Evolutionary conservation across 2,888 invertebrate species (phyloP).

Genomic region (Halictus ligatus): DNA sequence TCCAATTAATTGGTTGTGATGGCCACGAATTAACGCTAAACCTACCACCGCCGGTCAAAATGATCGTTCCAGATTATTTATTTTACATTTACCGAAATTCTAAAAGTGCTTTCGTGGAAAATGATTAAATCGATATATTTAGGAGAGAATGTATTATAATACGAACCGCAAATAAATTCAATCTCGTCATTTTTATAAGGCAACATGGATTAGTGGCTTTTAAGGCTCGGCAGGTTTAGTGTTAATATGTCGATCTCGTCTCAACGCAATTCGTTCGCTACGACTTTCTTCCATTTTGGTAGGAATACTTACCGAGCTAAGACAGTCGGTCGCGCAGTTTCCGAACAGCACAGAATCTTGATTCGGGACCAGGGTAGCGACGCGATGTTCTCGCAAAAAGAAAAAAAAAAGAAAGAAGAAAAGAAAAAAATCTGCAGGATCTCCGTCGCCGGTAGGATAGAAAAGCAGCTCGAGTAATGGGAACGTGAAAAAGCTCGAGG

Average conservation of each 20-base stretch:
- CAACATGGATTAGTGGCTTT: no score
- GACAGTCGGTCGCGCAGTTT: not conserved
- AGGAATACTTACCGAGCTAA: not conserved
- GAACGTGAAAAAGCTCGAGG: not conserved
- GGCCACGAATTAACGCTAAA: not conserved
- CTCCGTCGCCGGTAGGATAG: not conserved
- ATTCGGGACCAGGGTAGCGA: not conserved
- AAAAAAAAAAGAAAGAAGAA: not conserved
- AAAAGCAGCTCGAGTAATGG: slow-evolving; percentile 17
- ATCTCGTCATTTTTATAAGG: no score
- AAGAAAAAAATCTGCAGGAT: not conserved
- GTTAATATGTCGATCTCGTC: not conserved
- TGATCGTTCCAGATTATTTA: no score
- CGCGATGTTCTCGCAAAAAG: not conserved
- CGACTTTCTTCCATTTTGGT: not conserved
- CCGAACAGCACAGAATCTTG: not conserved
- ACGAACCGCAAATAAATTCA: no score
- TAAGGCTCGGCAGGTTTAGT: no score
- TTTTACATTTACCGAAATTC: no score
- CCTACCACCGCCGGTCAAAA: no score
- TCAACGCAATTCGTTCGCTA: not conserved
- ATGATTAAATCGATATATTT: no score
- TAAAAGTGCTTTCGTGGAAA: no score
- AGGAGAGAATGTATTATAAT: no score
- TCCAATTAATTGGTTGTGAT: no score